Percentiles rank a stretch among this genome's conserved stretches.
phyloP scores from a whole-genome alignment of 2,113 vertebrate species.

The Psilopsiagon aurifrons region DNA sequence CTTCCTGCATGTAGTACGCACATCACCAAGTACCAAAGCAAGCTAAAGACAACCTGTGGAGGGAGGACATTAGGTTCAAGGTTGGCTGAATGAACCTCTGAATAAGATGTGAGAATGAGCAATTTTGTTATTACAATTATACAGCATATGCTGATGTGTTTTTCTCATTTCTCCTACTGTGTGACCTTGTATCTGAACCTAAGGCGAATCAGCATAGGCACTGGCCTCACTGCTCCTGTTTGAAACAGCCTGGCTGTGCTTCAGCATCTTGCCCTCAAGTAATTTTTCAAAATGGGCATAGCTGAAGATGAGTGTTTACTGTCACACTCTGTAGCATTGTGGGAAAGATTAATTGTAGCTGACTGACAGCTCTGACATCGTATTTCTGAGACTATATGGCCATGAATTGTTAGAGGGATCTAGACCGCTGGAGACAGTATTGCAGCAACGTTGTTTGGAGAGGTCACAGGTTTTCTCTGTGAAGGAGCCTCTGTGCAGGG shows the following conservation, averaged over 20 bases:
- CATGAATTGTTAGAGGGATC: not conserved
- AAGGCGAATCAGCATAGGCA: not conserved
- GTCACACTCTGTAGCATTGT: not conserved
- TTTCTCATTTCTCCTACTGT: not conserved
- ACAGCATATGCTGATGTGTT: not conserved
- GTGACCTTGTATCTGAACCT: constrained; percentile 22
- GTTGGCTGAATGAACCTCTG: not conserved
- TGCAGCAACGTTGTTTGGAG: not conserved
- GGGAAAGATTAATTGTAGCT: not conserved
- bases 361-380: not conserved
- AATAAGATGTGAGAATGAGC: not conserved
- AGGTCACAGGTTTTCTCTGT: not conserved
- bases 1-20: not conserved
- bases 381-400: not conserved
- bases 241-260: not conserved
- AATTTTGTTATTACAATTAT: not conserved
- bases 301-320: not conserved
- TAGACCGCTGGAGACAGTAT: not conserved
- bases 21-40: not conserved
- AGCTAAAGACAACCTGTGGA: not conserved
- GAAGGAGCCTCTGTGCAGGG: not conserved
- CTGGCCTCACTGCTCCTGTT: not conserved
- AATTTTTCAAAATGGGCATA: not conserved
- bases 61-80: not conserved
- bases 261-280: constrained; percentile 7